Base-by-base conservation (phyloP, 2,888 invertebrate species). In the Volucella inflata region DNA sequence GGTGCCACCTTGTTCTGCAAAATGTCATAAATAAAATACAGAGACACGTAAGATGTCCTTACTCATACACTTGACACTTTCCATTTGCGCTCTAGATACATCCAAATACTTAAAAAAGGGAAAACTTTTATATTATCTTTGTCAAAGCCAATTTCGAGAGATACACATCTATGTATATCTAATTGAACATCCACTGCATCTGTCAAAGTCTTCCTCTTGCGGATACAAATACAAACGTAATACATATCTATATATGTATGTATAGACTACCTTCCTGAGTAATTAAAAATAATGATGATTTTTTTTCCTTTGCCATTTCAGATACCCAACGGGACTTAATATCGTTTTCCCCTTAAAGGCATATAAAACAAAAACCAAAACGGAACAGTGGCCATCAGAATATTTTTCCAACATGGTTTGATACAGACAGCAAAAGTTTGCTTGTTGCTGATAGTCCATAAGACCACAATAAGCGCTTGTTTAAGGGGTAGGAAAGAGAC, bases 241-340 rank as follows among this genome's bases (percentile, higher is more conserved):
- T 40, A 4, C 17, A 3, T 59, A 12, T 67, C 4, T n/a, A 40
- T 36, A 10, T 40, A 51, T 42, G 16, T 53, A 46, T 50, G 46
- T 51, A 36, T 67, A 82, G 70, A 68, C 70, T 68, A 76, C 50
- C 46, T 64, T 42, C 62, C 50, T 68, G 62, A 51, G 79, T 74
- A 78, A 83, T 83, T 83, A 83, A 83, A 83, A 83, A 62, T 83
- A 83, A 79, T 68, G 46, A 46, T 62, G 16, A 57, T 50, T 67
- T 51, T 48, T 59, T 70, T 74, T 16, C 57, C 1, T 48, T 11
- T 48, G 70, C 65, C 57, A 76, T 36, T 60, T 38, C 17, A 30
- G 30, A 30, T 30, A 38, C 55, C 6, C 57, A 65, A 74, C 65
- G 12, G 42, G 50, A 60, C 50, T 57, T n/a, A 16, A 60, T 57